Conservation (phyloP, 2,888 invertebrate species). For the Petrolisthes manimaculis region DNA sequence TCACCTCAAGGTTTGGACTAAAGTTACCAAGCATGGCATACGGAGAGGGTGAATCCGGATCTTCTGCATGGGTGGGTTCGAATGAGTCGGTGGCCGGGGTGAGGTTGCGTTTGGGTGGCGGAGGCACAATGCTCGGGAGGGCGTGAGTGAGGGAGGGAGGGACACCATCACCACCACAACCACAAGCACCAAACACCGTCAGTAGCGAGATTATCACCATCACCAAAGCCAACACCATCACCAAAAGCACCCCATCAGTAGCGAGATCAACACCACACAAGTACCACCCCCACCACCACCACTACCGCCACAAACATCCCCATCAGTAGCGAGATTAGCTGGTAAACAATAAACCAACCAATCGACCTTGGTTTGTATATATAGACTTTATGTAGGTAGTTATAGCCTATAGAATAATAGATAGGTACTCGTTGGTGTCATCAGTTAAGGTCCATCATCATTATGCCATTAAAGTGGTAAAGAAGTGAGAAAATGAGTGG, state of each 20-base stretch:
- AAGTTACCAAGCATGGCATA: background rate
- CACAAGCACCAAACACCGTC: background rate
- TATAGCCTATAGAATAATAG: no score
- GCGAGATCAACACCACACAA: background rate
- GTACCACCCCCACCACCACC: background rate
- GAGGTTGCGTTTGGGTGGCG: constrained; percentile 29
- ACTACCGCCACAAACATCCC: background rate
- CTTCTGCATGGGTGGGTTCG: constrained; percentile 46
- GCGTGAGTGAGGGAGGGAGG: constrained; percentile 23
- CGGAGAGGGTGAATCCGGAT: constrained; percentile 35
- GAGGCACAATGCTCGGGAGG: constrained; percentile 8
- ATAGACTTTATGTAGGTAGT: no score
- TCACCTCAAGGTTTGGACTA: background rate
- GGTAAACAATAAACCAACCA: no score
- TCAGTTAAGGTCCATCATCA: no score
- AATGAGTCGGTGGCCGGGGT: constrained; percentile 41
- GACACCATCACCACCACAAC: constrained; percentile 10
- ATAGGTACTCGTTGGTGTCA: no score
- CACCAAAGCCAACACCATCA: background rate
- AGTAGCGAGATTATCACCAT: background rate
- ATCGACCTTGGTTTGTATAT: no score
- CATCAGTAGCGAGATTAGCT: no score
- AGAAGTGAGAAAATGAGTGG: no score
- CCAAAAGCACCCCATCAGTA: constrained; percentile 1
- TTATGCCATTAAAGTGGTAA: no score